Evolutionary conservation across 2,113 vertebrate genomes (phyloP).

Genomic region (Odontophorus gujanensis): DNA sequence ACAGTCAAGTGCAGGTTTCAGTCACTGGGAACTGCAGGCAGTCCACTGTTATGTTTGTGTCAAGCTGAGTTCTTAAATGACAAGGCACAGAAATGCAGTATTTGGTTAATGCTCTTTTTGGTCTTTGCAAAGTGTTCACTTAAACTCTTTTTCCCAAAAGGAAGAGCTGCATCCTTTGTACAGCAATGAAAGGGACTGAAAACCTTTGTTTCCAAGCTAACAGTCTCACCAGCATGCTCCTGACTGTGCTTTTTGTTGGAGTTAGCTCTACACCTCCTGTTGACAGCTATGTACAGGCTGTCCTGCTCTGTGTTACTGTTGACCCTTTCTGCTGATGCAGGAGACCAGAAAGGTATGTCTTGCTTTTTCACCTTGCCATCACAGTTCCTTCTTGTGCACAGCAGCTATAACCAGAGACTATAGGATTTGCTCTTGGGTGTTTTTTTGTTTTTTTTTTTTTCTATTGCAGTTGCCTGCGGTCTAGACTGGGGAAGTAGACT

Average conservation of each 20-base stretch:
- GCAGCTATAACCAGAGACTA: neutral
- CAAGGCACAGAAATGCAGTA: neutral
- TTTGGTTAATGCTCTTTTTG: neutral
- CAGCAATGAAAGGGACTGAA: neutral
- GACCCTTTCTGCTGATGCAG: neutral
- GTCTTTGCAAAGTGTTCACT: neutral
- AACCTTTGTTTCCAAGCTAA: constrained; percentile 27
- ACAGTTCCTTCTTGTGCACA: neutral
- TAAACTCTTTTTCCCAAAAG: neutral
- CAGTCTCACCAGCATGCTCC: neutral
- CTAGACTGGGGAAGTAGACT: neutral
- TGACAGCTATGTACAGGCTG: neutral
- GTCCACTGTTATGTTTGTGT: neutral
- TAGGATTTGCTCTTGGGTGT: neutral
- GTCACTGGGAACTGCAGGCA: neutral
- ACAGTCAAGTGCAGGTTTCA: neutral
- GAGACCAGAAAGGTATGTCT: neutral
- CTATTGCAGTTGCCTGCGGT: neutral
- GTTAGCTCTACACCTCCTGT: neutral
- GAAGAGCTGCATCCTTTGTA: neutral
- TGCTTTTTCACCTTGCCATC: neutral
- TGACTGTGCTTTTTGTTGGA: neutral
- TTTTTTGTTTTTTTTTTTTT: neutral
- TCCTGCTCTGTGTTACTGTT: rapidly evolving
- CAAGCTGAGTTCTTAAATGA: neutral